Percentiles rank a stretch among this genome's conserved stretches.
phyloP scores from a whole-genome alignment of 2,113 vertebrate species.

The Tursiops truncatus region DNA sequence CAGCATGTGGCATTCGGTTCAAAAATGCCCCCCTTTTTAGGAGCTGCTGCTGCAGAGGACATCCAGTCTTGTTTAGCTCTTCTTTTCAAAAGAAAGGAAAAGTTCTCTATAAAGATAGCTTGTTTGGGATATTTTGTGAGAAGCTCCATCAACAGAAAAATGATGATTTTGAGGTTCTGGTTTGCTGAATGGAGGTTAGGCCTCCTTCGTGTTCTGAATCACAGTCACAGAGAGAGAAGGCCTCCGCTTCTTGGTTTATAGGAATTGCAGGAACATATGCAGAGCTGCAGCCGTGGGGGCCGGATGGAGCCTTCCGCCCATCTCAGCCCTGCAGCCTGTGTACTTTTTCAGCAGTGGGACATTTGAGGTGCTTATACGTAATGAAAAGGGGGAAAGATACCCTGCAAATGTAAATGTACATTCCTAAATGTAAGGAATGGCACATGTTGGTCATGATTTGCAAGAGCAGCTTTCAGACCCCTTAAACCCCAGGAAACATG shows the following conservation, averaged over 20 bases:
- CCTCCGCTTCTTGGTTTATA: neutral
- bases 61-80: neutral
- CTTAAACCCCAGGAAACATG: neutral
- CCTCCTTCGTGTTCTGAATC: neutral
- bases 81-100: neutral
- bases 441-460: neutral
- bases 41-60: neutral
- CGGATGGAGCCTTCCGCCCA: fast-evolving
- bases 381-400: neutral
- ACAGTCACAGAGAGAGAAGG: fast-evolving
- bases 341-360: neutral
- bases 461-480: neutral
- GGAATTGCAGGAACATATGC: neutral
- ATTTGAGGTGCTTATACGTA: neutral
- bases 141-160: neutral
- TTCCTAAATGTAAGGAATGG: neutral
- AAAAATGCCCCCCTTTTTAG: neutral
- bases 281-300: fast-evolving
- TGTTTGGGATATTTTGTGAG: neutral
- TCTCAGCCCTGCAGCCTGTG: neutral
- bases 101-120: neutral
- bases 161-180: constrained; percentile 11
- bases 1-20: constrained; percentile 40
- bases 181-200: neutral
- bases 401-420: neutral